These are phyloP conservation scores for Branchellion lobata DNA, from an alignment of 2,888 invertebrate species.

Conservation along the genomic window DNA sequence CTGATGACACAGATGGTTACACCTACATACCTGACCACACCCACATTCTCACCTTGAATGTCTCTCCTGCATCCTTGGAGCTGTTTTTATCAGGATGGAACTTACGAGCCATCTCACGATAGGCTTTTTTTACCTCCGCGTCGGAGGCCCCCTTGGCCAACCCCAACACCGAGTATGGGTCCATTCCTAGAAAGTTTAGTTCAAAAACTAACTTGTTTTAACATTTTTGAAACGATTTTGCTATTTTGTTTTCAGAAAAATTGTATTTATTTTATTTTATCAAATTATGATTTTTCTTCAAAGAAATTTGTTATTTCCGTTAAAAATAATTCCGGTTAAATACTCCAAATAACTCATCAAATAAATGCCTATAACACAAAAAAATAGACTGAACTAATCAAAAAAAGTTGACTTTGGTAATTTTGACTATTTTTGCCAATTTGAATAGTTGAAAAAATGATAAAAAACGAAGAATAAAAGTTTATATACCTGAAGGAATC, in stretches of 20 bases:
- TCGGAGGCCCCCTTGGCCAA: constrained; percentile 55
- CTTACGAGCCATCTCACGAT: constrained; percentile 56
- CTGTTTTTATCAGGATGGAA: constrained; percentile 60
- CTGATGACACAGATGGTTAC: no score
- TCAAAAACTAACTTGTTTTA: neutral
- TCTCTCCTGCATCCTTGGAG: constrained; percentile 57
- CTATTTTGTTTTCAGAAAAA: neutral
- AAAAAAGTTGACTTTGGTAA: no score
- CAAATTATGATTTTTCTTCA: neutral
- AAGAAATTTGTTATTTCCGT: no score
- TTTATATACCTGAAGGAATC: no score
- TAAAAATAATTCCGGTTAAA: neutral
- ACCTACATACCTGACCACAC: no score
- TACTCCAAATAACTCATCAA: no score
- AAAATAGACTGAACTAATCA: no score
- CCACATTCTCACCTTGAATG: constrained; percentile 54
- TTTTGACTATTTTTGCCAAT: no score
- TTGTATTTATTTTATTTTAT: neutral
- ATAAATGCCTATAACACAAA: no score
- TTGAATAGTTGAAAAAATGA: no score
- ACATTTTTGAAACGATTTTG: neutral
- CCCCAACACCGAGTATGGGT: constrained; percentile 50
- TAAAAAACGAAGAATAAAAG: no score
- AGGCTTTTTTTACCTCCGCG: constrained; percentile 59
- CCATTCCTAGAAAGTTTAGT: neutral